phyloP scores from a whole-genome alignment of 2,113 vertebrate species.

The Prunella himalayana region DNA sequence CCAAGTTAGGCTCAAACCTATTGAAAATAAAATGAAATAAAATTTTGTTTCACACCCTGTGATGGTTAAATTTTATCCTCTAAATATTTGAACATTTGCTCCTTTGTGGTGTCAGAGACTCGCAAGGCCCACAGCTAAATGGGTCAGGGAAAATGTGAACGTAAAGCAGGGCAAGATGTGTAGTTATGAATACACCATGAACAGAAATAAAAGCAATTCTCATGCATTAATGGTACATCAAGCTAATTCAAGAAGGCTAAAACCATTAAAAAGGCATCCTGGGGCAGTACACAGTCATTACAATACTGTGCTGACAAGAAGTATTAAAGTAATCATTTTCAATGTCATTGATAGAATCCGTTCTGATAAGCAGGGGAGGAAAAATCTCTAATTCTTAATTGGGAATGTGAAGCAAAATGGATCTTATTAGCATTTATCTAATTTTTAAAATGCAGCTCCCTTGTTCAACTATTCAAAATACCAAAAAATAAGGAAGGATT shows the following conservation, averaged over 20 bases:
- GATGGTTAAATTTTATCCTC: neutral
- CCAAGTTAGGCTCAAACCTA: neutral
- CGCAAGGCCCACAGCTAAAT: neutral
- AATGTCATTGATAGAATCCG: constrained; percentile 65
- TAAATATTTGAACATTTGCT: neutral
- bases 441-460: neutral
- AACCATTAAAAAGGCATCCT: constrained; percentile 69
- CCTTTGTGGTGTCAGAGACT: neutral
- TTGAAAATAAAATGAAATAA: too few species aligned
- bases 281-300: constrained; percentile 66
- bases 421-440: neutral
- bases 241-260: constrained; percentile 71
- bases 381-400: neutral
- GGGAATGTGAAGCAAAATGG: neutral
- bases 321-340: constrained; percentile 74
- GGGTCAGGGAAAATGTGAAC: constrained; percentile 55
- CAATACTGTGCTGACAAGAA: constrained; percentile 34
- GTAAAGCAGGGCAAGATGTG: constrained; percentile 4
- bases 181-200: constrained; percentile 57
- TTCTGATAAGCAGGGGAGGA: neutral
- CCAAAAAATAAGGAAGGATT: neutral
- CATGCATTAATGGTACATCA: constrained; percentile 71
- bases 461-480: neutral
- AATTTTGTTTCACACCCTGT: neutral
- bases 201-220: constrained; percentile 74